Conservation (phyloP, 2,888 invertebrate species). For the Cepaea hortensis region DNA sequence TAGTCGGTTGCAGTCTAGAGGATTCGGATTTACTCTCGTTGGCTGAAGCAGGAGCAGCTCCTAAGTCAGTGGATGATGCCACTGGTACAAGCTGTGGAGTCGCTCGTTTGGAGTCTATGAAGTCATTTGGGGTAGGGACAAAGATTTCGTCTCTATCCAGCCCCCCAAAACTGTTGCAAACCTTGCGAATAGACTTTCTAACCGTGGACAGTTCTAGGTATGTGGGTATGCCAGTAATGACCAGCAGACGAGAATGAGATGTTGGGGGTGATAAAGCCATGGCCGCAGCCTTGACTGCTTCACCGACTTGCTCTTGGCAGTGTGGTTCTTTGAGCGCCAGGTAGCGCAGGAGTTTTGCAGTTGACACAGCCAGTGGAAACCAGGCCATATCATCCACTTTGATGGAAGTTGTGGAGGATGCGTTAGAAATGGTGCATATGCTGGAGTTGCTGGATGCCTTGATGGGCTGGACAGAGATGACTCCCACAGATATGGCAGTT, state of each 20-base stretch:
- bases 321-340: conserved; percentile 69
- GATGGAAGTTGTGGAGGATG: conserved; percentile 40
- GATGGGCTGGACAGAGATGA: conserved; percentile 15
- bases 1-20: background rate
- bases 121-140: conserved; percentile 61
- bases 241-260: conserved; percentile 69
- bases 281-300: conserved; percentile 69
- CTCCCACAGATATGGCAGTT: conserved; percentile 37
- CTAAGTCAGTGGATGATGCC: background rate
- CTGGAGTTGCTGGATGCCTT: conserved; percentile 45
- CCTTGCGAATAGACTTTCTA: conserved; percentile 63
- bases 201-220: conserved; percentile 62
- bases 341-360: conserved; percentile 72
- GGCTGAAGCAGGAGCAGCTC: background rate
- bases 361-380: conserved; percentile 72
- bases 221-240: conserved; percentile 71
- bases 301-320: conserved; percentile 65
- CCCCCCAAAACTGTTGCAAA: conserved; percentile 70
- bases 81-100: background rate
- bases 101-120: conserved; percentile 28
- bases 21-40: conserved; percentile 21
- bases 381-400: conserved; percentile 72
- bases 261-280: conserved; percentile 63
- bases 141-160: conserved; percentile 71
- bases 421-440: conserved; percentile 37